Percentiles rank a stretch among this genome's conserved stretches.
Conservation (phyloP, 2,113 vertebrate species). For the Hystrix cristata region DNA sequence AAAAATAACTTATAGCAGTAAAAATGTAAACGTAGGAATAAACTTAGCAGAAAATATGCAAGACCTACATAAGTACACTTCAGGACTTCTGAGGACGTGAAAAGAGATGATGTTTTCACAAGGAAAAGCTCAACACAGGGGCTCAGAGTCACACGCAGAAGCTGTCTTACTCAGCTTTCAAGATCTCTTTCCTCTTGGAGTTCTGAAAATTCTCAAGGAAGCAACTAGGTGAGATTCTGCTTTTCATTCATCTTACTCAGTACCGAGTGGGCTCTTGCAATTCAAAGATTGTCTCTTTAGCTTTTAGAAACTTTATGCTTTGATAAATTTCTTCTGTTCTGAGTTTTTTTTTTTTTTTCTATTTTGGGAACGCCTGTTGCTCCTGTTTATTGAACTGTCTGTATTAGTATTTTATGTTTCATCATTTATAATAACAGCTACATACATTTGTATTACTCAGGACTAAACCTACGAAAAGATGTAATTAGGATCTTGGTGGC, state of each 20-base stretch:
- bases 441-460: background rate
- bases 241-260: conserved; percentile 16
- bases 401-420: background rate
- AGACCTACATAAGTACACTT: conserved; percentile 57
- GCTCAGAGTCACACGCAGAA: background rate
- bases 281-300: conserved; percentile 6
- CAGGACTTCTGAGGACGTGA: conserved; percentile 53
- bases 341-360: background rate
- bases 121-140: conserved; percentile 32
- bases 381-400: background rate
- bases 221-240: background rate
- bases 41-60: conserved; percentile 46
- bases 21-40: conserved; percentile 39
- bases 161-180: conserved; percentile 33
- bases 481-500: background rate
- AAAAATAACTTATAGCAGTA: background rate
- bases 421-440: background rate
- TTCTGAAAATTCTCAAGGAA: conserved; percentile 62
- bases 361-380: background rate
- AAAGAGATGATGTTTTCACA: conserved; percentile 56
- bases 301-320: conserved; percentile 52
- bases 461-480: conserved; percentile 18
- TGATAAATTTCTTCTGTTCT: background rate
- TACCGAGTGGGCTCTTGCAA: conserved; percentile 20
- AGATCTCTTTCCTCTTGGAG: conserved; percentile 13